Percentiles rank a stretch among this genome's conserved stretches.
Evolutionary conservation across 2,797 vertebrate species (phyloP).

Genomic region (Rhincodon typus): DNA sequence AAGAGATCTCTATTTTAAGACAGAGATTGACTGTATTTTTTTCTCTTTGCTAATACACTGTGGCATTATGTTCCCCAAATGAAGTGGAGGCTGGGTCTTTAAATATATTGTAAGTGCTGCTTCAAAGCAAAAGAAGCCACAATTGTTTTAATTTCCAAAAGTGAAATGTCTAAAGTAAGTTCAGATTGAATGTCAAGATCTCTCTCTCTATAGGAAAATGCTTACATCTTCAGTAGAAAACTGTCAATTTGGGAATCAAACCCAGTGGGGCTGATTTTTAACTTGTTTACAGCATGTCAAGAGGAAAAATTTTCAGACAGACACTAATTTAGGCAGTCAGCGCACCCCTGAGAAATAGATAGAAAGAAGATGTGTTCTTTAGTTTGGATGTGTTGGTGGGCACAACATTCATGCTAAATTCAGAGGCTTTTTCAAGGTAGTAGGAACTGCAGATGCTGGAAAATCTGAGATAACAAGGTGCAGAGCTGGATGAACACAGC

Average conservation of each 20-base stretch:
- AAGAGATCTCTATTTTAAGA: too few species aligned
- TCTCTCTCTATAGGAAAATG: slow-evolving; percentile 5
- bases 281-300: neutral
- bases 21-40: too few species aligned
- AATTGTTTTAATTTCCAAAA: neutral
- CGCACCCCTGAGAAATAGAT: neutral
- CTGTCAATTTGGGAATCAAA: neutral
- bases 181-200: slow-evolving; percentile 8
- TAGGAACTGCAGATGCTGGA: too few species aligned
- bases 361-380: neutral
- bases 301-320: neutral
- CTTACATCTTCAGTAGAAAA: neutral
- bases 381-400: neutral
- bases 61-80: too few species aligned
- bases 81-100: too few species aligned
- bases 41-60: too few species aligned
- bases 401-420: neutral
- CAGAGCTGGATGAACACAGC: too few species aligned
- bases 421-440: neutral
- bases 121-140: neutral
- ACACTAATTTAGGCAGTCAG: neutral
- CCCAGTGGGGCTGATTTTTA: neutral
- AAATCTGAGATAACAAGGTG: too few species aligned
- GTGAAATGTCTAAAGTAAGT: neutral
- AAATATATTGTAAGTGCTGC: neutral